Conservation (phyloP, 2,888 invertebrate species). For the Metellina segmentata region DNA sequence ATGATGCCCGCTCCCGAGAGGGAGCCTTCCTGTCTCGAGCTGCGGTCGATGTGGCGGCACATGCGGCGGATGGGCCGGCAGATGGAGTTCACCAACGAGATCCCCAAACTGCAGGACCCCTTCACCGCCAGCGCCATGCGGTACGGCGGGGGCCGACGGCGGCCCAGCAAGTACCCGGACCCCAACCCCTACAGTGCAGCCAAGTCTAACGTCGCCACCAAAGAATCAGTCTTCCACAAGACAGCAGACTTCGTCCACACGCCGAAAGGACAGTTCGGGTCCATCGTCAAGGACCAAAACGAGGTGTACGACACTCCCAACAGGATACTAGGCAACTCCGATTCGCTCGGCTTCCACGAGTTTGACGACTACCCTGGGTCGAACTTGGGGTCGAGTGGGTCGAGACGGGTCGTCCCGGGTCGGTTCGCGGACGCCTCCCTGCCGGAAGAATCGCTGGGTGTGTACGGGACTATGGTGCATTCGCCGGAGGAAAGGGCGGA, state of each 20-base stretch:
- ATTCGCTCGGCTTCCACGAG: slow-evolving; percentile 66
- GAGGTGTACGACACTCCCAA: slow-evolving; percentile 37
- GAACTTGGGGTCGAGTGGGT: slow-evolving; percentile 5
- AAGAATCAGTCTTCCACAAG: slow-evolving; percentile 57
- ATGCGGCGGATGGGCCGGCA: slow-evolving; percentile 93
- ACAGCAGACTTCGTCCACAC: slow-evolving; percentile 1
- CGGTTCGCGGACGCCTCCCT: slow-evolving; percentile 62
- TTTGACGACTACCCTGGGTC: slow-evolving; percentile 53
- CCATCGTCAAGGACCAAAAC: slow-evolving; percentile 44
- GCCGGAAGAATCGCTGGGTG: slow-evolving; percentile 71
- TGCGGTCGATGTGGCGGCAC: slow-evolving; percentile 95
- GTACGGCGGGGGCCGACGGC: slow-evolving; percentile 60
- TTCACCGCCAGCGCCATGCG: slow-evolving; percentile 84
- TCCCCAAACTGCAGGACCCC: slow-evolving; percentile 84
- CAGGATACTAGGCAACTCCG: slow-evolving; percentile 44
- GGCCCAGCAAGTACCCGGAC: slow-evolving; percentile 66
- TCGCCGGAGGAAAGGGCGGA: slow-evolving; percentile 73
- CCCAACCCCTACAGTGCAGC: slow-evolving; percentile 70
- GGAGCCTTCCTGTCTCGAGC: slow-evolving; percentile 92
- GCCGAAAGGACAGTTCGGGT: slow-evolving; percentile 48
- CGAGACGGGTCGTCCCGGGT: slow-evolving; percentile 48
- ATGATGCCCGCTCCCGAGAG: slow-evolving; percentile 57
- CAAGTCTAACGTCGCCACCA: slow-evolving; percentile 58
- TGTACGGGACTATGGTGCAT: slow-evolving; percentile 75
- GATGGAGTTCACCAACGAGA: slow-evolving; percentile 92